Evolutionary conservation across 2,113 vertebrate species (phyloP).

Genomic region (Alligator mississippiensis): DNA sequence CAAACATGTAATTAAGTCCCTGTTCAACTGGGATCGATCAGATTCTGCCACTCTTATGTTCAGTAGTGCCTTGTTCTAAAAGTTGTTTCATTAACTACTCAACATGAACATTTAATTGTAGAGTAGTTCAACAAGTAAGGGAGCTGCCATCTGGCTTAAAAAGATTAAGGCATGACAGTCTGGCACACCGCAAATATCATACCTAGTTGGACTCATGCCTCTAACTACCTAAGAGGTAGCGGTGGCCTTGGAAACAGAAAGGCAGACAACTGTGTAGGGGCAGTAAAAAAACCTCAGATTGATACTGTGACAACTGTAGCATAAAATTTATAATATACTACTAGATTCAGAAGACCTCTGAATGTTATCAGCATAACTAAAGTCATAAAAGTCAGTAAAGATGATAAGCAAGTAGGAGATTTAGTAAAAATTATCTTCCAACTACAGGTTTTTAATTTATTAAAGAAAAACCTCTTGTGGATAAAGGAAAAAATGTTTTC

Average conservation of each 20-base stretch:
- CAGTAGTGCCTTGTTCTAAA: neutral
- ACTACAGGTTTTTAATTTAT: neutral
- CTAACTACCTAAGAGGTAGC: neutral
- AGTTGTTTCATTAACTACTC: neutral
- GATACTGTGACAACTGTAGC: accelerated
- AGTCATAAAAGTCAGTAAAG: neutral
- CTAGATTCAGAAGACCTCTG: neutral
- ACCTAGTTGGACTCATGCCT: neutral
- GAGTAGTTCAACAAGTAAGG: neutral
- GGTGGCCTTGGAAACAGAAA: neutral
- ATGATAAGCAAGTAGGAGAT: neutral
- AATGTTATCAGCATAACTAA: neutral
- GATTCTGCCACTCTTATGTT: neutral
- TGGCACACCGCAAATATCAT: accelerated
- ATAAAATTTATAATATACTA: neutral
- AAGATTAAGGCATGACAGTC: neutral
- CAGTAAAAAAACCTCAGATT: neutral
- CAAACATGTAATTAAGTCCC: too few species aligned
- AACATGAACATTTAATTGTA: neutral
- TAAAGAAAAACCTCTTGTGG: neutral
- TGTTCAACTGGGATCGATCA: neutral
- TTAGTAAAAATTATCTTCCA: neutral
- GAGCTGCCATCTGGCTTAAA: neutral
- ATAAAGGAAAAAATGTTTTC: neutral
- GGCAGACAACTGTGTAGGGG: accelerated